Percentiles rank a stretch among this genome's conserved stretches.
Evolutionary conservation across 2,797 vertebrate species (phyloP).

Genomic region (Darevskia mixta): DNA sequence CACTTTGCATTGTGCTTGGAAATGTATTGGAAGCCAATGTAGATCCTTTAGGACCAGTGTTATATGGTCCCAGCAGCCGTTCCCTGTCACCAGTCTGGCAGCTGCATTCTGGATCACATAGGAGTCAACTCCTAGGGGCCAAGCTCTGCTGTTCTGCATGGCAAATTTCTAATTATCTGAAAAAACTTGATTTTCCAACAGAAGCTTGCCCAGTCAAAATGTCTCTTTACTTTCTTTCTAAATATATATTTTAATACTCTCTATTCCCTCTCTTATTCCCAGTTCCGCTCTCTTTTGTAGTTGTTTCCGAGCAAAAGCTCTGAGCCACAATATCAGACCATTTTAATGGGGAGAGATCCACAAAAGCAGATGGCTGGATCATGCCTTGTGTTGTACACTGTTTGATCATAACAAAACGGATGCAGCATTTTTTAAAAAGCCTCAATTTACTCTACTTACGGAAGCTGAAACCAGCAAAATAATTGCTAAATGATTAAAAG

Average conservation of each 20-base stretch:
- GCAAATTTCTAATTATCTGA: background rate
- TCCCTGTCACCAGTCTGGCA: no score
- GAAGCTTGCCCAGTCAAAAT: background rate
- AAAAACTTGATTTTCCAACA: background rate
- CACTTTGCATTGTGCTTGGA: no score
- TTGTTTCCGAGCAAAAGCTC: background rate
- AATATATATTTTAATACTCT: background rate
- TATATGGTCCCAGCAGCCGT: no score
- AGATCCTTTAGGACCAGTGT: no score
- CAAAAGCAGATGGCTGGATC: background rate
- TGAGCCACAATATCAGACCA: slow-evolving; percentile 3
- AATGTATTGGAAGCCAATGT: no score
- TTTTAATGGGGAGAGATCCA: background rate
- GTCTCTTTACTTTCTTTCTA: background rate
- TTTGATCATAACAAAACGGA: background rate
- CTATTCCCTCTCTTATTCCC: fast-evolving
- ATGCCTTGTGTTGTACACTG: background rate
- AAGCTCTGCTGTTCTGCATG: background rate
- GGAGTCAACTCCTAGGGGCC: no score
- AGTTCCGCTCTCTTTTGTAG: background rate
- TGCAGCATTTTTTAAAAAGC: background rate
- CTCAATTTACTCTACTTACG: background rate
- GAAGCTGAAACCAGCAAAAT: background rate
- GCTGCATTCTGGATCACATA: no score
- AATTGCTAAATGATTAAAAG: slow-evolving; percentile 29